phyloP scores from a whole-genome alignment of 2,113 vertebrate species.

The Columbina picui region DNA sequence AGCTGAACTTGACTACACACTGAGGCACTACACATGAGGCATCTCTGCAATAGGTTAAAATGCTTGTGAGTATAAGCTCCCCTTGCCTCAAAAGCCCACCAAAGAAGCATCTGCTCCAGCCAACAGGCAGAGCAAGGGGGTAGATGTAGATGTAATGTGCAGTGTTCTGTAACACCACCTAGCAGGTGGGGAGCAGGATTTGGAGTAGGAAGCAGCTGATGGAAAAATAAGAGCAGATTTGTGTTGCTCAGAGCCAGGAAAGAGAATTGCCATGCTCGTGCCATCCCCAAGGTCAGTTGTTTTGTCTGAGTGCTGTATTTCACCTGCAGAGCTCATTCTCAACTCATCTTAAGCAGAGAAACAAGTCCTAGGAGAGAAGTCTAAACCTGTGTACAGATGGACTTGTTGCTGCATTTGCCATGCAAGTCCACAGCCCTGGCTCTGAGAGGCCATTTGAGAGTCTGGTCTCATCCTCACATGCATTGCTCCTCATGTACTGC shows the following conservation, averaged over 20 bases:
- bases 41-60: neutral
- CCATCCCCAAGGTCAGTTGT: neutral
- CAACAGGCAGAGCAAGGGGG: neutral
- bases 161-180: neutral
- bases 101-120: neutral
- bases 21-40: neutral
- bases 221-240: neutral
- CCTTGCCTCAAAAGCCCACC: neutral
- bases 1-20: neutral
- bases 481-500: neutral
- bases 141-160: neutral
- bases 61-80: neutral
- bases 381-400: neutral
- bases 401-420: neutral
- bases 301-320: neutral
- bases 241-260: neutral
- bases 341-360: neutral
- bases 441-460: neutral
- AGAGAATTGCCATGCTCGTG: rapidly evolving
- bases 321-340: neutral
- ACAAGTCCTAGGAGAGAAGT: neutral
- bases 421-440: neutral
- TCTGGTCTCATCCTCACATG: neutral
- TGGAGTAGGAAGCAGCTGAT: neutral
- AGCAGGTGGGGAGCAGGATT: neutral